Evolutionary conservation across 1,140 invertebrate species (phyloP).

Genomic region (Palaemon carinicauda): DNA sequence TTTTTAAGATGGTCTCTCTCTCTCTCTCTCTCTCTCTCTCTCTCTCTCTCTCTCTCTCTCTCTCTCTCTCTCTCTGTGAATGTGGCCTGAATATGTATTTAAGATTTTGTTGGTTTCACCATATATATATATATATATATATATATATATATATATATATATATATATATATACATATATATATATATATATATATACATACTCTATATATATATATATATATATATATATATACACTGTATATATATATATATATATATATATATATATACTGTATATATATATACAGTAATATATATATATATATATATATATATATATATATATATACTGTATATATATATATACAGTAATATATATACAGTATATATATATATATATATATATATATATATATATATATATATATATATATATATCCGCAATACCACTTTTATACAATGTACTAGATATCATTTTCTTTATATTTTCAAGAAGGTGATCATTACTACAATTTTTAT

Average conservation of each 20-base stretch:
- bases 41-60: no score
- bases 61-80: neutral
- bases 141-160: neutral
- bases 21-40: no score
- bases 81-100: neutral
- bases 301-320: neutral
- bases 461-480: neutral
- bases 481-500: neutral
- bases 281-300: neutral
- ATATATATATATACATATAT: neutral
- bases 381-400: neutral
- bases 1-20: neutral
- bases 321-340: no score
- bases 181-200: neutral
- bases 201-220: neutral
- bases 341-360: no score
- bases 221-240: no score
- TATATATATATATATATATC: neutral
- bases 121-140: neutral
- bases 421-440: neutral
- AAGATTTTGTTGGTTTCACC: no score
- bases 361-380: neutral
- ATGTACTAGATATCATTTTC: neutral
- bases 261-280: neutral
- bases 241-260: no score